Evolutionary conservation across 2,888 invertebrate genomes (phyloP).

Genomic region (Sinotaia quadrata): DNA sequence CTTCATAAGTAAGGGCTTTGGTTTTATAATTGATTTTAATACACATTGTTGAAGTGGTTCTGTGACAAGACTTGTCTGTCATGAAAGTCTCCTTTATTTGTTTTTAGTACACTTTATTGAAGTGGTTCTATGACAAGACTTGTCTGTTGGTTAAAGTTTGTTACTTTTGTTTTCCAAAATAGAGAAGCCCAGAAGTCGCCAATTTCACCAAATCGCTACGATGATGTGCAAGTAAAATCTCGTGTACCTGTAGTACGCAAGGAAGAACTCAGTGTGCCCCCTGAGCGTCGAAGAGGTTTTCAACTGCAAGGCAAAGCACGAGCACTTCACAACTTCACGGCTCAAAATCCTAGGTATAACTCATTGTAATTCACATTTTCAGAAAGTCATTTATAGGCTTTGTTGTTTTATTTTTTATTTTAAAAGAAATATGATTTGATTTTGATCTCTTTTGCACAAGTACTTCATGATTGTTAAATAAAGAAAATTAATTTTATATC

Average conservation of each 20-base stretch:
- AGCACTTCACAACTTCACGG: conserved; percentile 92
- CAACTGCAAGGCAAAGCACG: conserved; percentile 86
- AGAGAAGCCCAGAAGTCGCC: conserved; percentile 82
- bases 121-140: too few species aligned
- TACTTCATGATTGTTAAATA: too few species aligned
- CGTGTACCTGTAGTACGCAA: conserved; percentile 19
- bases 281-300: conserved; percentile 61
- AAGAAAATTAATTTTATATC: too few species aligned
- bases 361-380: too few species aligned
- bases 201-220: conserved; percentile 91
- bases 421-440: neutral
- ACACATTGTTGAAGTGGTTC: too few species aligned
- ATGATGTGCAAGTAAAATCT: conserved; percentile 76
- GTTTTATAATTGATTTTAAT: too few species aligned
- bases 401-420: neutral
- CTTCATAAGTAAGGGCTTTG: too few species aligned
- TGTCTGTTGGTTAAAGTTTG: too few species aligned
- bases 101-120: too few species aligned
- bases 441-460: neutral
- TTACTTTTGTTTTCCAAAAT: conserved; percentile 33
- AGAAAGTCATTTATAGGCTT: neutral
- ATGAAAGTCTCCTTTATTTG: too few species aligned
- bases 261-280: conserved; percentile 48
- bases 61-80: too few species aligned
- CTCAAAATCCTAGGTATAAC: conserved; percentile 78